Evolutionary conservation across 2,888 invertebrate genomes (phyloP).

Genomic region (Scaptomyza caliginosa): DNA sequence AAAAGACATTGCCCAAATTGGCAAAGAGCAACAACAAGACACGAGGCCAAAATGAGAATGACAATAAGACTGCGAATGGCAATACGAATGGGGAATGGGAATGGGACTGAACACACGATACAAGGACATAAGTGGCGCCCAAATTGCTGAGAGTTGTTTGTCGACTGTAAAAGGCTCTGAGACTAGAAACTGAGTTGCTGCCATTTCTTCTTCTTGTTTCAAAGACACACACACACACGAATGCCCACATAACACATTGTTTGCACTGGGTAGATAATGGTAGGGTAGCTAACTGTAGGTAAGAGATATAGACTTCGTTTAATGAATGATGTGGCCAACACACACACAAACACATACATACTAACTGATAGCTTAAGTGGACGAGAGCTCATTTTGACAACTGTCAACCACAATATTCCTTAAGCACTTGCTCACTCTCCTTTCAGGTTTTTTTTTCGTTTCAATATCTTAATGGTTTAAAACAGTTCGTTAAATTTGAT

Average conservation of each 20-base stretch:
- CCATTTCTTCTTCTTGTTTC: background rate
- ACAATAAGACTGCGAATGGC: background rate
- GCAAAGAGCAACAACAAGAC: conserved; percentile 19
- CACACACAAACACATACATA: conserved; percentile 22
- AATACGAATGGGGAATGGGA: conserved; percentile 1
- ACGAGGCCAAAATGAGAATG: background rate
- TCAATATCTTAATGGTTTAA: background rate
- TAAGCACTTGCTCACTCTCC: conserved; percentile 7
- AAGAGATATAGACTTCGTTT: background rate
- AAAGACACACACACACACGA: background rate
- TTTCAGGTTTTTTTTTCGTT: too few relatives aligned
- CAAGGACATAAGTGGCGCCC: conserved; percentile 66
- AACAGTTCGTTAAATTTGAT: background rate
- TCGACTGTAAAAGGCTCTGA: conserved; percentile 26
- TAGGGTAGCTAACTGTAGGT: background rate
- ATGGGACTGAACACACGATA: conserved; percentile 30
- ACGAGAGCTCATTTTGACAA: conserved; percentile 39
- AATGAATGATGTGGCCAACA: conserved; percentile 28
- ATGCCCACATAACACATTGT: conserved; percentile 12
- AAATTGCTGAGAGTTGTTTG: conserved; percentile 57
- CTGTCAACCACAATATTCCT: conserved; percentile 34
- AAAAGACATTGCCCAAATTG: conserved; percentile 34
- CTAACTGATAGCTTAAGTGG: conserved; percentile 27
- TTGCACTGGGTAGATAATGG: conserved; percentile 1
- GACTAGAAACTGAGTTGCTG: background rate